Evolutionary conservation across 2,888 invertebrate genomes (phyloP), one percentile per base, ranked within the genome.

Genomic region (Erebia aethiops): DNA sequence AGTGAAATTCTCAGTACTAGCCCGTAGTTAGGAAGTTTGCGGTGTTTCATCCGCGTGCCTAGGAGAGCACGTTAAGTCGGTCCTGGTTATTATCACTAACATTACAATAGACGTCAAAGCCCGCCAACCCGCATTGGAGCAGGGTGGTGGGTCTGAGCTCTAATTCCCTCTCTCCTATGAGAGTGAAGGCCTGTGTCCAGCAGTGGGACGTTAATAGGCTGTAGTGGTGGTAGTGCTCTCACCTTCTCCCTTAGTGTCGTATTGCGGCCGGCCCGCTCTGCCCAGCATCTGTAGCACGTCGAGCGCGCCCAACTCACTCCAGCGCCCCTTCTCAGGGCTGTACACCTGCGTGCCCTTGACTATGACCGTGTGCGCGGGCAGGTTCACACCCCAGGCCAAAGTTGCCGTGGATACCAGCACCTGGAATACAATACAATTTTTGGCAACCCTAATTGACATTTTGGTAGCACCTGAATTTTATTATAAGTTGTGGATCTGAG

Each of bases 231-330:
- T n/a, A n/a, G n/a, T n/a, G n/a, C 71, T 99, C 99, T 70, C 49
- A 91, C 92, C 92, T 74, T 92, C 90, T 2, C 92, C 99, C 91
- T 99, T 98, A 0, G 98, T 98, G 85, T 99, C 99, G 88, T 99
- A 99, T 92, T 99, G 99, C 0, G 99, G 99, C 21, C 99, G 95
- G 72, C 99, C 99, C 64, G 99, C 99, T 80, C 99, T 94, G 70
- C 99, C 99, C 85, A 99, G 90, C 99, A 99, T 99, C 94, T 99
- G 99, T 73, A 99, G 94, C 16, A 99, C 99, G 90, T 99, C 99
- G 41, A 99, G 92, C 2, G 99, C 99, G 5, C 99, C 98, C 65
- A 99, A 92, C 89, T 99, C 99, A 1, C 98, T 97, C 99, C 99
- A 99, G 70, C 99, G 95, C 0, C 99, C 99, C 86, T 98, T 98